Evolutionary conservation across 2,888 invertebrate genomes (phyloP), one percentile per base, ranked within the genome.

Genomic region (Globia sparganii): DNA sequence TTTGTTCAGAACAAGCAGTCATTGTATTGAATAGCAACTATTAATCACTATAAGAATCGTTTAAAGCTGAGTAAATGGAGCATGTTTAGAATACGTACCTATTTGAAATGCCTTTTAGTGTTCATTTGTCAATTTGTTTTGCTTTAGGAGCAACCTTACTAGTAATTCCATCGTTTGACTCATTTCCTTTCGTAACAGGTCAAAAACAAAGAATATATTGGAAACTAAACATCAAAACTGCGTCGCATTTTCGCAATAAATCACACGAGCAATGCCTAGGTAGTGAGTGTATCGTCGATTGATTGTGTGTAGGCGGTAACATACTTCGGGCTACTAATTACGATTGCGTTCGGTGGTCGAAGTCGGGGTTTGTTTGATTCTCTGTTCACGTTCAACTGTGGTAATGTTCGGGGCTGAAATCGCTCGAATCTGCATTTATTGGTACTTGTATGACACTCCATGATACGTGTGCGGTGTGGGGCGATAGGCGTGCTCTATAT

Each of bases 371-470:
- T 71, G 56, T 67, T 82, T 70, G 76, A 70, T 49, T 78, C 46
- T 68, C 53, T 79, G 73, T 61, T n/a, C 15, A 28, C 9, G 46
- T 59, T 64, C 40, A 43, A 49, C 66, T 73, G 72, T 71, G 77
- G 84, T 81, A 89, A 89, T 89, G 89, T 90, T 87, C 82, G 85
- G 37, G 18, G 69, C 13, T 92, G 90, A 91, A 91, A 91, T 91
- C 87, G 86, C 84, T 88, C 87, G 91, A 91, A 86, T 89, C 91
- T 92, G 90, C 90, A 92, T 91, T 90, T 93, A 92, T 92, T 90
- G 87, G 87, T 77, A 76, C 84, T 87, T 85, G 85, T 85, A 86
- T 84, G 90, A 89, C 86, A 87, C 87, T 87, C 81, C 73, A 81
- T 69, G 77, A 85, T 78, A 76, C 31, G 37, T 72, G 65, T 69